Percentiles rank a stretch among this genome's conserved stretches.
Evolutionary conservation across 2,888 invertebrate genomes (phyloP).

Genomic region (Dicycla oo): DNA sequence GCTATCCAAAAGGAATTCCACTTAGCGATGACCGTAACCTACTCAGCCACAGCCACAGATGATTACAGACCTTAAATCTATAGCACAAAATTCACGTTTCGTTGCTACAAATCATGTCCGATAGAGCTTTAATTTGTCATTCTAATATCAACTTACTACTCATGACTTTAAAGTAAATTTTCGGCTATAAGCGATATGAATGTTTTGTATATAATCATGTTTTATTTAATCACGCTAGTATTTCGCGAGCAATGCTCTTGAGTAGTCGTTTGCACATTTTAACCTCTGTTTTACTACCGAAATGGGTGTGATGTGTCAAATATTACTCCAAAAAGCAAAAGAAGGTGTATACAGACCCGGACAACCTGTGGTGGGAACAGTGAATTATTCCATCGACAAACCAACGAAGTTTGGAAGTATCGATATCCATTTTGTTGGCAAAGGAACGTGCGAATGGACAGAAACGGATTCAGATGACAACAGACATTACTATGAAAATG

Average conservation of each 20-base stretch:
- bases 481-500: constrained; percentile 15
- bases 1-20: neutral
- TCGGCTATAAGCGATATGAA: neutral
- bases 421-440: constrained; percentile 61
- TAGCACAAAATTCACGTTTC: neutral
- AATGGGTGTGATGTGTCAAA: constrained; percentile 60
- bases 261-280: neutral
- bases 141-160: neutral
- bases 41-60: neutral
- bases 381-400: constrained; percentile 63
- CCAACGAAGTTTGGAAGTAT: constrained; percentile 61
- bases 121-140: constrained; percentile 4
- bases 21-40: neutral
- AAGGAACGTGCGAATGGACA: constrained; percentile 60
- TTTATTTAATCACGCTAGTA: constrained; percentile 15
- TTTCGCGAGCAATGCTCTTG: neutral
- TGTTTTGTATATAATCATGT: neutral
- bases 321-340: constrained; percentile 57
- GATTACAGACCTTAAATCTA: neutral
- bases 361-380: constrained; percentile 57
- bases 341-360: constrained; percentile 64
- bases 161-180: neutral
- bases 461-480: constrained; percentile 19
- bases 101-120: neutral
- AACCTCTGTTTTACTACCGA: neutral